phyloP scores from a whole-genome alignment of 35 echinoderm and acorn worm species.

The Apostichopus japonicus region DNA sequence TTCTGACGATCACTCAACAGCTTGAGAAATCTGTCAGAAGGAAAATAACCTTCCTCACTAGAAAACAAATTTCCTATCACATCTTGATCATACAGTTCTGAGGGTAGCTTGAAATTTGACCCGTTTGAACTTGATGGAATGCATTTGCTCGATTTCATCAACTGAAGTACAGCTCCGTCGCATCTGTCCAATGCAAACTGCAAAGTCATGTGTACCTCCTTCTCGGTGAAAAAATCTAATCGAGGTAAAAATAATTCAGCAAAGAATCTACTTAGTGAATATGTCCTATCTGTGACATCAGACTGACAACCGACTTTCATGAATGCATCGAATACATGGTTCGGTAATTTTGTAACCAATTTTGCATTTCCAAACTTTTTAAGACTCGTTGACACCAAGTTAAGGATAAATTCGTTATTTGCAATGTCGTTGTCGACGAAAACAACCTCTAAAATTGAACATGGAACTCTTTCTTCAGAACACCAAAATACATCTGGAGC shows the following conservation, averaged over 20 bases:
- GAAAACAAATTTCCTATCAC: constrained; percentile 26
- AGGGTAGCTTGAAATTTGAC: background rate
- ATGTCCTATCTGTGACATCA: background rate
- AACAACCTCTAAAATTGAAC: background rate
- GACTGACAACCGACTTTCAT: background rate
- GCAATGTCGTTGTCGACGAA: background rate
- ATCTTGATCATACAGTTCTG: background rate
- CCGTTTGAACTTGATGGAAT: constrained; percentile 16
- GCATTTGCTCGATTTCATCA: background rate
- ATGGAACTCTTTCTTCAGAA: background rate
- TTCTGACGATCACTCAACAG: constrained; percentile 25
- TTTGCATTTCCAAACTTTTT: background rate
- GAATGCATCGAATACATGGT: constrained; percentile 6
- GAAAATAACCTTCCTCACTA: constrained; percentile 42
- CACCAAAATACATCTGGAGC: constrained; percentile 20
- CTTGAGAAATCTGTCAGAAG: background rate
- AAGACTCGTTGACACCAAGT: background rate
- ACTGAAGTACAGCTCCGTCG: background rate
- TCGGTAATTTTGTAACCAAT: constrained; percentile 16
- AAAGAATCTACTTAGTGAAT: constrained; percentile 12
- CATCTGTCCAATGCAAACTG: constrained; percentile 40
- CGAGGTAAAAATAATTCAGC: background rate
- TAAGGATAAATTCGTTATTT: background rate
- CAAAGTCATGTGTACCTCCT: background rate
- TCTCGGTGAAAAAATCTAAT: background rate